Evolutionary conservation across 53 echinoderm and acorn worm species (phyloP), one percentile per base, ranked within the genome.

Genomic region (Mesocentrotus franciscanus): DNA sequence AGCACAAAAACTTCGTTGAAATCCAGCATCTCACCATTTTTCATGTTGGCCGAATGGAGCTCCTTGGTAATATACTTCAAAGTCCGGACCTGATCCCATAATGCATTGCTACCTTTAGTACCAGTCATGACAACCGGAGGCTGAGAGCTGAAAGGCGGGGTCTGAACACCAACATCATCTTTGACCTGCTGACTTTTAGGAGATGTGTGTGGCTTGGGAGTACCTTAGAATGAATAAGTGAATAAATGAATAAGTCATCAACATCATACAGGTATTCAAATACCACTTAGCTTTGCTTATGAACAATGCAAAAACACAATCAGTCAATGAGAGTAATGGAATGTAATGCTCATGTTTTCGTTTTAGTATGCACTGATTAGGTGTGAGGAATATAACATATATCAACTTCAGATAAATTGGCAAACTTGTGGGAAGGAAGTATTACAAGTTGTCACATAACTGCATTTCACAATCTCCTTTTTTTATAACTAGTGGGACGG

Each of bases 71-170:
- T 92, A 78, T 96, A 97, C 49, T 94, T 97, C 62, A 97, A 75
- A 22, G 95, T 96, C 56, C 97, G 96, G 24, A 98, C 93, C 76
- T 98, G 99, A 79, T 99, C 97, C 96, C 96, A 95, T 64, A 96
- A 79, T 78, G 95, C 94, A 92, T 81, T 96, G 95, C 95, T 94
- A 68, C 95, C 95, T 85, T 85, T 94, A 5, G 33, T n/a, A 20
- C 68, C 58, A 9, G 68, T 94, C 26, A 85, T 13, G 30, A 85
- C 66, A 34, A 61, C 60, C 1, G 89, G 95, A 29, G 70, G 95
- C 11, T 30, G 66, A 27, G 87, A 42, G 55, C 34, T 94, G 4
- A 12, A 18, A 68, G 95, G 95, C 32, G 95, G 87, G 13, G 95
- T 94, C 49, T 64, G 39, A 39, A 94, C 95, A 27, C 56, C 30